Conservation (phyloP, 2,797 vertebrate species). For the Alosa sapidissima region DNA sequence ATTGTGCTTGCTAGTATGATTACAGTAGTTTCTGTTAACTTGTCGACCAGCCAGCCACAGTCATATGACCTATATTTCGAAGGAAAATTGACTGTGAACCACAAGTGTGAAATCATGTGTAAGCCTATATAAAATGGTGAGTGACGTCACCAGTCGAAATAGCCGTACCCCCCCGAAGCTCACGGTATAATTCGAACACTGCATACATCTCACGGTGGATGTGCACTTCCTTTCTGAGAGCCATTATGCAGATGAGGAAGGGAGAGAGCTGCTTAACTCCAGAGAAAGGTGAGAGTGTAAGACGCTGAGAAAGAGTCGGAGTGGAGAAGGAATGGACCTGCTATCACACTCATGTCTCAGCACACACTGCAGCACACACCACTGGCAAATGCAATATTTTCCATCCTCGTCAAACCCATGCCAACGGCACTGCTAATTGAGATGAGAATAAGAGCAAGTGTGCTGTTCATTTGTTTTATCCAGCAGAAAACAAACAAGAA, state of each 20-base stretch:
- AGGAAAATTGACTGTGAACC: too few relatives aligned
- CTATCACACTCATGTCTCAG: neutral
- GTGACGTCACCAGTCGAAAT: too few relatives aligned
- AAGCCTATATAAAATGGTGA: too few relatives aligned
- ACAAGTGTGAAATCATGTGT: too few relatives aligned
- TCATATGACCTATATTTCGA: too few relatives aligned
- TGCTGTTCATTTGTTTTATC: neutral
- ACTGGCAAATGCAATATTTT: neutral
- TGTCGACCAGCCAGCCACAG: too few relatives aligned
- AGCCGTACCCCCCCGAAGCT: too few relatives aligned
- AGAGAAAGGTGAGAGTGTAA: neutral
- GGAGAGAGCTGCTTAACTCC: neutral
- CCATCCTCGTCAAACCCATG: neutral
- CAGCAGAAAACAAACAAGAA: neutral
- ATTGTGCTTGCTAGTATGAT: too few relatives aligned
- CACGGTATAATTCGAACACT: too few relatives aligned
- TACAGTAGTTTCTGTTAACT: too few relatives aligned
- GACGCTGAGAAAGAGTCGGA: neutral
- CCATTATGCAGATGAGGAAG: slow-evolving; percentile 3
- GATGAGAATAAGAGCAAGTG: neutral
- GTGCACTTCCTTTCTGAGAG: neutral
- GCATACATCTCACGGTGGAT: neutral
- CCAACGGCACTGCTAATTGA: neutral
- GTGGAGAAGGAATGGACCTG: neutral
- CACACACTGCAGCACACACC: neutral